Base-by-base conservation (phyloP, 2,888 invertebrate genomes). In the Ischnus inquisitorius region DNA sequence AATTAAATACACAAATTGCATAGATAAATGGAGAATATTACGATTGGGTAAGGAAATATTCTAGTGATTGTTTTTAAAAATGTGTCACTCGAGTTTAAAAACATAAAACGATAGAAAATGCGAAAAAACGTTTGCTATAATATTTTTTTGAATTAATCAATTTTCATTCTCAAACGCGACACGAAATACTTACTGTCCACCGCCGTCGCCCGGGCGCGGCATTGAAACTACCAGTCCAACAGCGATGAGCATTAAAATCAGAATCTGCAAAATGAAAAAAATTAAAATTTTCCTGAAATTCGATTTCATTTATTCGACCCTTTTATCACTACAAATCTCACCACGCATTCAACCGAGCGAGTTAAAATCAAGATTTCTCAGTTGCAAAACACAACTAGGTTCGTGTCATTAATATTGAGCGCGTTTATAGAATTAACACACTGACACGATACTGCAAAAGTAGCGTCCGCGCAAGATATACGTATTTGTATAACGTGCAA, bases 171-270 rank as follows among this genome's bases (percentile, higher is more conserved):
- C 10, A 4, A 48, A 43, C 16, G 39, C 1, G 68, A 69, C 34
- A 60, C 46, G 41, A 3, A 79, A 75, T 41, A 85, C 87, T 89
- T 85, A 91, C 91, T 91, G 89, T 79, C 90, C 86, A 39, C 86
- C 87, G 14, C 79, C 86, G 22, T 78, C 89, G 12, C 80, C 88
- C 3, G 89, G 88, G 19, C 54, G 34, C 12, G 89, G 90, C 75
- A 76, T 16, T 16, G 86, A 83, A 16, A 57, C 62, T 8, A 87
- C 87, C 6, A 91, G 46, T 39, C 80, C 78, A 19, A 87, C 51
- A 4, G 84, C 74, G 6, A 88, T 64, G 34, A 86, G n/a, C 68
- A 89, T 14, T 10, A 89, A 25, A 57, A 91, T 51, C 25, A 90
- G 19, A 22, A 85, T 12, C 91, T 91, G 84, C 5, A 77, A 75